A percentile compares a stretch with the other conserved stretches of the same genome.
Conservation (phyloP, 2,797 vertebrate species). For the Melanotaenia nigrans region DNA sequence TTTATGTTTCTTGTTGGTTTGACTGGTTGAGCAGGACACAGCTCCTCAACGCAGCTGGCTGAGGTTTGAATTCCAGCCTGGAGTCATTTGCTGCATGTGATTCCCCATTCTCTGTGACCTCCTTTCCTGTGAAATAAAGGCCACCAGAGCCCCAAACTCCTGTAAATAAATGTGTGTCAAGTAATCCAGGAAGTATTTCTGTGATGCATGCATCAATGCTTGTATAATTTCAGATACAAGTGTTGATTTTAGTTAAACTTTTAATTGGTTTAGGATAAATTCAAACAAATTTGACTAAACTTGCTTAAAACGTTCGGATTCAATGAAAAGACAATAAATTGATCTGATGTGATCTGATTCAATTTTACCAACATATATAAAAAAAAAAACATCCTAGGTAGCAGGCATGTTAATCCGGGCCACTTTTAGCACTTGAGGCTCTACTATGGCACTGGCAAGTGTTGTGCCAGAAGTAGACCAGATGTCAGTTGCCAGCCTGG, state of each 20-base stretch:
- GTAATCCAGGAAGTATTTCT: neutral
- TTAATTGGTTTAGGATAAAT: too few species aligned
- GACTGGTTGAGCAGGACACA: neutral
- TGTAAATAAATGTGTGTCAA: neutral
- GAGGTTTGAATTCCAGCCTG: neutral
- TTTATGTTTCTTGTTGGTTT: too few species aligned
- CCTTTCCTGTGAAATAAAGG: neutral
- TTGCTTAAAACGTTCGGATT: neutral
- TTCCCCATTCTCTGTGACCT: neutral
- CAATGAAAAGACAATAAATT: neutral
- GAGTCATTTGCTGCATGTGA: neutral
- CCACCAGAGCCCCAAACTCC: neutral
- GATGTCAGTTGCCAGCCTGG: too few species aligned
- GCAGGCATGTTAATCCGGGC: too few species aligned
- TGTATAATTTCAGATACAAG: neutral
- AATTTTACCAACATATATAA: neutral
- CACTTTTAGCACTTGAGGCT: too few species aligned
- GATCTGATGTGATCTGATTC: neutral
- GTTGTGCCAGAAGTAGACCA: neutral
- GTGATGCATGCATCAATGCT: neutral
- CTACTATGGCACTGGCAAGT: too few species aligned
- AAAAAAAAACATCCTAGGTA: too few species aligned
- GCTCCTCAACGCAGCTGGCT: neutral
- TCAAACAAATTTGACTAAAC: too few species aligned
- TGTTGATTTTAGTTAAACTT: too few species aligned